Conservation (phyloP, 92 coral and sea anemone species). For the Palythoa grandis region DNA sequence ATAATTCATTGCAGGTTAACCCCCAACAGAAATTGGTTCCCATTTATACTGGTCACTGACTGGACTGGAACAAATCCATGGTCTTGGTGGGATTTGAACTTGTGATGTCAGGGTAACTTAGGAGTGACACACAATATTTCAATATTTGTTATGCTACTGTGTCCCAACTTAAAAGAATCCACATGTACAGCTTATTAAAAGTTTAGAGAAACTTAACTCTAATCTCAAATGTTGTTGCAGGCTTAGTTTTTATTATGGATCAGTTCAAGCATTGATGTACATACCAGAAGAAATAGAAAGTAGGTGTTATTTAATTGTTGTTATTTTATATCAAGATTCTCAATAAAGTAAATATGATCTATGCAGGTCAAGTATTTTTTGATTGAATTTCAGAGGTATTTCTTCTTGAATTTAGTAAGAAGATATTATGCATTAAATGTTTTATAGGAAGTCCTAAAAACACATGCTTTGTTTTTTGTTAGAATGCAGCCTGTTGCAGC, state of each 20-base stretch:
- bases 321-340: background rate
- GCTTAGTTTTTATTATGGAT: conserved; percentile 43
- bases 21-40: too few species aligned
- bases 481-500: conserved; percentile 55
- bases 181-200: too few species aligned
- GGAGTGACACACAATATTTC: too few species aligned
- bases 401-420: background rate
- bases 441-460: background rate
- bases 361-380: background rate
- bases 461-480: background rate
- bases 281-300: conserved; percentile 38
- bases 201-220: background rate
- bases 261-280: conserved; percentile 32
- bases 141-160: too few species aligned
- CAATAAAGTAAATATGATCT: background rate
- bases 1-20: too few species aligned
- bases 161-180: too few species aligned
- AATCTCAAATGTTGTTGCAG: conserved; percentile 15
- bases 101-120: too few species aligned
- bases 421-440: background rate
- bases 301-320: background rate
- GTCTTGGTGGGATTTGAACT: too few species aligned
- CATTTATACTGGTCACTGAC: too few species aligned
- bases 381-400: background rate
- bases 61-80: too few species aligned